Base-by-base conservation (phyloP, 2,888 invertebrate genomes). In the Cremastinae sp. region DNA sequence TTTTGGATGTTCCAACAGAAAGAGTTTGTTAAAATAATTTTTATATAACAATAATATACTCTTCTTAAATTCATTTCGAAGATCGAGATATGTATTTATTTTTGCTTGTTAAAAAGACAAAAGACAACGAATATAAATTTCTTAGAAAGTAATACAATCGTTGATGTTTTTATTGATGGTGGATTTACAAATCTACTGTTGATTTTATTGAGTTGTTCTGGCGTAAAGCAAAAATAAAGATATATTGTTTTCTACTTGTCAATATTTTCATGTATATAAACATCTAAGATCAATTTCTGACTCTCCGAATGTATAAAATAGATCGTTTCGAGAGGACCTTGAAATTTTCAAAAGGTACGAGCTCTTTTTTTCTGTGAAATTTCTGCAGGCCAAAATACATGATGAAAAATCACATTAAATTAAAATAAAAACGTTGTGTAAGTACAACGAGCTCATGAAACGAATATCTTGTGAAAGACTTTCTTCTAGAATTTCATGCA, bases 391-490 rank as follows among this genome's bases (percentile, higher is more conserved):
- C 16, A 5, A 45, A 45, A 8, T 16, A 22, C 12, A 10, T 45
- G 43, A 12, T 22, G 4, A 45, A 8, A 16, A 12, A 47, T 47
- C 45, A 45, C 28, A 28, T 16, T 62, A 47, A 34, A 70, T 59
- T 20, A 68, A 45, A 45, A 68, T 58, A 56, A 49, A 56, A 22
- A 65, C 47, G 36, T 75, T 58, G 59, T 74, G 78, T 75, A 76
- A 74, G 76, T 78, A 78, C 54, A 54, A 45, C 64, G 53, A 53
- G 45, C 51, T 34, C 16, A 20, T 28, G 12, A 58, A 49, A 51
- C 18, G 20, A 28, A 28, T n/a, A n/a, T n/a, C n/a, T 16, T 41
- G 53, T 53, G 53, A 38, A 38, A 54, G 41, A n/a, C 7, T 53
- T 53, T 12, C 14, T 28, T 12, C 18, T 18, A 1, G 45, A 56